These are phyloP conservation scores for Eriocheir sinensis DNA, from an alignment of 1,140 invertebrate species.

Conservation along the genomic window DNA sequence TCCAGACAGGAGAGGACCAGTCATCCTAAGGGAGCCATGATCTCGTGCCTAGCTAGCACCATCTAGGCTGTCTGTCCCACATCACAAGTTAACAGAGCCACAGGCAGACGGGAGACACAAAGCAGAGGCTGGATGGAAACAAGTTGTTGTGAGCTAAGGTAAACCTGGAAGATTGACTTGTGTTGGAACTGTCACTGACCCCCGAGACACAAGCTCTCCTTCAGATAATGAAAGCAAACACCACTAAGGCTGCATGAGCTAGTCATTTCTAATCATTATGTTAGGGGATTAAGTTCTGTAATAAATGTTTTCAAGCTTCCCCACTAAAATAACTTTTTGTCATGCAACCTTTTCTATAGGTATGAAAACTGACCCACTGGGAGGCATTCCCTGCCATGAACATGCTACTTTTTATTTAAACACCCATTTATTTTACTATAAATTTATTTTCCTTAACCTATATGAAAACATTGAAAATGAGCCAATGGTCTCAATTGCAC, in stretches of 20 bases:
- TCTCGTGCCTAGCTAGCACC: conserved; percentile 48
- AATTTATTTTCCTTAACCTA: conserved; percentile 77
- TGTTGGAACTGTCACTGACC: conserved; percentile 37
- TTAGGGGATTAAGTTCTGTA: conserved; percentile 41
- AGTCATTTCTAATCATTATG: conserved; percentile 31
- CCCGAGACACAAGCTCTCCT: conserved; percentile 62
- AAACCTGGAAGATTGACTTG: conserved; percentile 63
- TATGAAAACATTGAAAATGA: conserved; percentile 74
- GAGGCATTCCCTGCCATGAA: conserved; percentile 63
- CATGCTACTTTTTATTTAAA: conserved; percentile 73
- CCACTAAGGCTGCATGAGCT: conserved; percentile 74
- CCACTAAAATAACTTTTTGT: conserved; percentile 44
- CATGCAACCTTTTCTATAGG: conserved; percentile 73
- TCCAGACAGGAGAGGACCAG: conserved; percentile 60
- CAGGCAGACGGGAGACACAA: conserved; percentile 70
- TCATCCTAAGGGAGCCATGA: conserved; percentile 46
- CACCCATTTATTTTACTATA: conserved; percentile 74
- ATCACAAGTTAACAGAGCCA: conserved; percentile 58
- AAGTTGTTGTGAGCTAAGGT: conserved; percentile 60
- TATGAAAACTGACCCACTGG: conserved; percentile 66
- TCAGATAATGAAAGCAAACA: conserved; percentile 55
- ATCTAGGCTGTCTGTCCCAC: conserved; percentile 47
- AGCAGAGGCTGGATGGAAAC: conserved; percentile 59
- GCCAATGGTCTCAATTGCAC: conserved; percentile 75
- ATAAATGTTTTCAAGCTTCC: conserved; percentile 42